A percentile compares a stretch with the other conserved stretches of the same genome.
Conservation (phyloP, 2,888 invertebrate species). For the Ophion ventricosus region DNA sequence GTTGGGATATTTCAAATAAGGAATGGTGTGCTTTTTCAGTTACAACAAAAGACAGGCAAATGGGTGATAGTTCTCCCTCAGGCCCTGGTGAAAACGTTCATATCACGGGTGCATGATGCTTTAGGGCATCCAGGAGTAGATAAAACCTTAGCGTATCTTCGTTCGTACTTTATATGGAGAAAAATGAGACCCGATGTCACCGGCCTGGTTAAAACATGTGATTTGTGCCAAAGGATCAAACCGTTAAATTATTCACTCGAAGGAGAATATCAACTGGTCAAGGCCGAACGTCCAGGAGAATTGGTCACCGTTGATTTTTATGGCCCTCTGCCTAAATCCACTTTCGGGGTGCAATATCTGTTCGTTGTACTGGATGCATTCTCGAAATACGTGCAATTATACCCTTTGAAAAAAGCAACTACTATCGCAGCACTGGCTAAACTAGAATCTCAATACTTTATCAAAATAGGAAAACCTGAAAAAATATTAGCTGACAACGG, state of each 20-base stretch:
- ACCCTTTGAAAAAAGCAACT: conserved; percentile 55
- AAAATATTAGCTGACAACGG: conserved; percentile 59
- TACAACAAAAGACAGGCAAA: too few relatives aligned
- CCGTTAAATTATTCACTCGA: background rate
- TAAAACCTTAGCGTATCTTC: conserved; percentile 59
- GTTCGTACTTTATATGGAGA: conserved; percentile 61
- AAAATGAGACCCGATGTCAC: conserved; percentile 55
- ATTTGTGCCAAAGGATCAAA: conserved; percentile 61
- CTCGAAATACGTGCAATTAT: conserved; percentile 50
- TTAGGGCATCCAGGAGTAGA: conserved; percentile 61
- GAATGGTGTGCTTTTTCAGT: too few relatives aligned
- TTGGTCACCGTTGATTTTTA: conserved; percentile 61
- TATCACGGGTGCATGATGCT: conserved; percentile 20
- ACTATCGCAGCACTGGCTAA: conserved; percentile 37
- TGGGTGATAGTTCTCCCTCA: too few relatives aligned
- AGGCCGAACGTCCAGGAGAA: conserved; percentile 35
- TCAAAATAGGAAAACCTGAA: conserved; percentile 37
- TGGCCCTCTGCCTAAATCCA: conserved; percentile 25
- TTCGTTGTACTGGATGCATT: conserved; percentile 58
- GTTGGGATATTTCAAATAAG: too few relatives aligned
- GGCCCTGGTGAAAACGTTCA: too few relatives aligned
- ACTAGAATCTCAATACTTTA: conserved; percentile 49
- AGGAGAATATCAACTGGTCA: conserved; percentile 38
- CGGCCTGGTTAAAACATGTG: conserved; percentile 25
- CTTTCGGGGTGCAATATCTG: conserved; percentile 35